Evolutionary conservation across 2,797 vertebrate species (phyloP).

Genomic region (Poeciliopsis turneri): DNA sequence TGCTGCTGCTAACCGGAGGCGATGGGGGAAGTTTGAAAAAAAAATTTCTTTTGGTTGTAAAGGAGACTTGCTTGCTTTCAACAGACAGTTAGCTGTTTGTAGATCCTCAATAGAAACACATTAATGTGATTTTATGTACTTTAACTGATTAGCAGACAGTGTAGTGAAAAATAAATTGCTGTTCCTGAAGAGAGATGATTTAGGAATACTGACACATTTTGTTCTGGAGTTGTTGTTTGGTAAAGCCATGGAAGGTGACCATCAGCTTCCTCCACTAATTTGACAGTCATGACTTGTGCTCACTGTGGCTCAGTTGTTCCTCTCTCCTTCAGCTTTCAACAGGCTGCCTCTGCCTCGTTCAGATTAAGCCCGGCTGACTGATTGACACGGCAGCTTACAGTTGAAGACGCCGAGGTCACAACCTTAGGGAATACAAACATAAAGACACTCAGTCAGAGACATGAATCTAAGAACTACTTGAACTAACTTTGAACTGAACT

Average conservation of each 20-base stretch:
- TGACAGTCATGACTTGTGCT: constrained; percentile 19
- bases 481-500: no score
- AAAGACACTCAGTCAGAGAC: constrained; percentile 31
- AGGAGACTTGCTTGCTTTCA: no score
- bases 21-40: constrained; percentile 76
- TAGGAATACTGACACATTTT: background rate
- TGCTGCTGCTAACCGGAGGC: constrained; percentile 69
- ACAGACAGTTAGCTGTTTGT: background rate
- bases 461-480: background rate
- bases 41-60: no score
- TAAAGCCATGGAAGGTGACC: background rate
- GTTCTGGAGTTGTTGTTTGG: background rate
- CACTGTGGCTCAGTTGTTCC: constrained; percentile 13
- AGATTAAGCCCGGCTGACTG: constrained; percentile 75
- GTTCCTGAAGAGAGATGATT: background rate
- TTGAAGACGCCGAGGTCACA: constrained; percentile 66
- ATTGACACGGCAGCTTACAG: constrained; percentile 72
- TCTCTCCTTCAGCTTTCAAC: constrained; percentile 37
- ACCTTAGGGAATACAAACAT: constrained; percentile 54
- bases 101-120: background rate
- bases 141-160: background rate
- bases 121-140: background rate
- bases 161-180: background rate
- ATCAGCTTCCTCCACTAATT: constrained; percentile 11
- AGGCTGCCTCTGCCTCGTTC: constrained; percentile 47